Evolutionary conservation across 2,113 vertebrate species (phyloP).

Genomic region (Pogona vitticeps): DNA sequence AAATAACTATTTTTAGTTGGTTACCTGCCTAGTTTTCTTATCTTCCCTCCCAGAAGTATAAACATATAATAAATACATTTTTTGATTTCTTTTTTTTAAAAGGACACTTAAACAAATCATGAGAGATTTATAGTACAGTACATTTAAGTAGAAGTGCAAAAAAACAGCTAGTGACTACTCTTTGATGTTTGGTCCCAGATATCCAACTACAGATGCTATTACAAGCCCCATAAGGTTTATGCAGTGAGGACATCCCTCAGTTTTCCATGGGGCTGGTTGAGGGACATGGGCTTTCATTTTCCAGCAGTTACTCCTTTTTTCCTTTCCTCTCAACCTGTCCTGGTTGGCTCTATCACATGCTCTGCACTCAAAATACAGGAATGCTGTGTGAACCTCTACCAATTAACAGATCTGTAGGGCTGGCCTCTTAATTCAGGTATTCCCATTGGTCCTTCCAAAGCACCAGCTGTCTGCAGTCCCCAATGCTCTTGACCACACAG

Average conservation of each 20-base stretch:
- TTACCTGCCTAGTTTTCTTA: slow-evolving; percentile 52
- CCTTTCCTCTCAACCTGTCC: background rate
- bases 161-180: slow-evolving; percentile 70
- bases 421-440: accelerated
- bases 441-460: background rate
- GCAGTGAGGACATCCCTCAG: background rate
- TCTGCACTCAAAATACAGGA: background rate
- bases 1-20: slow-evolving; percentile 55
- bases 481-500: background rate
- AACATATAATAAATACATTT: slow-evolving; percentile 80
- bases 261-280: background rate
- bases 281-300: background rate
- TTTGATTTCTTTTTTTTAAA: slow-evolving; percentile 70
- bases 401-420: accelerated
- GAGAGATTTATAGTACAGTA: slow-evolving; percentile 80
- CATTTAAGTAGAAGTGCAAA: slow-evolving; percentile 81
- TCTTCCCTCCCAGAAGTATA: slow-evolving; percentile 53
- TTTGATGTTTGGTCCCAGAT: slow-evolving; percentile 68
- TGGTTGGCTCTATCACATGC: background rate
- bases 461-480: background rate
- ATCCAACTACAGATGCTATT: slow-evolving; percentile 17
- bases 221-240: slow-evolving; percentile 45
- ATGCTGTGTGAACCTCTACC: accelerated
- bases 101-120: slow-evolving; percentile 82
- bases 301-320: background rate